Evolutionary conservation across 2,113 vertebrate species (phyloP), one percentile per base, ranked within the genome.

Genomic region (Ptychochromis oligacanthus): DNA sequence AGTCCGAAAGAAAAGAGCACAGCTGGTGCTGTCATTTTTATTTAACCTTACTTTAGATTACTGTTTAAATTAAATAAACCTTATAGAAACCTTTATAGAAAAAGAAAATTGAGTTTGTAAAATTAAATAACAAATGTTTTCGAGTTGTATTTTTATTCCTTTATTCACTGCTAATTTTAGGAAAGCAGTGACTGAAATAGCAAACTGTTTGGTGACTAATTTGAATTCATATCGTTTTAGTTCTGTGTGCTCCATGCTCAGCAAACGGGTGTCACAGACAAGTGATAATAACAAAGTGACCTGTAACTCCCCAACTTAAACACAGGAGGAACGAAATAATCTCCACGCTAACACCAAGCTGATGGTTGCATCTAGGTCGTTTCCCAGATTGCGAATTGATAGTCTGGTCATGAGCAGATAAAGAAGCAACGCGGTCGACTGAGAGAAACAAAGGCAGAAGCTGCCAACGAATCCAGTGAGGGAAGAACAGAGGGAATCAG

Each of bases 351-450:
- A 77, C 74, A 80, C 57, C 3, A 28, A 55, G 76, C 62, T 43
- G 43, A 52, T 55, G 72, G 70, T 65, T 56, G 80, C 79, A 15
- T 76, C 36, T 10, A 17, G 59, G 59, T 81, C 13, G 52, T 77
- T 82, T 72, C 52, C 38, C 79, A 34, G 79, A 64, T 75, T 57
- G 54, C 24, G 22, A 54, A 75, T 82, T 43, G 56, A 62, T 83
- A 28, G 81, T 77, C 84, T 80, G 85, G 54, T 64, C 36, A 15
- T 28, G 65, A 72, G 75, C 85, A 78, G 90, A 91, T 88, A 86
- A 90, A 93, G 80, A 80, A 60, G 56, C n/a, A 24, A 22, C 10
- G 20, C 24, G 28, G 38, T n/a, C 20, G 28, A 40, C 67, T 56
- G 56, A 60, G 46, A 83, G 70, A 82, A 82, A 89, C 81, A 85